These are phyloP conservation scores for Theodoxus fluviatilis DNA, from an alignment of 2,888 invertebrate species.

Conservation along the genomic window DNA sequence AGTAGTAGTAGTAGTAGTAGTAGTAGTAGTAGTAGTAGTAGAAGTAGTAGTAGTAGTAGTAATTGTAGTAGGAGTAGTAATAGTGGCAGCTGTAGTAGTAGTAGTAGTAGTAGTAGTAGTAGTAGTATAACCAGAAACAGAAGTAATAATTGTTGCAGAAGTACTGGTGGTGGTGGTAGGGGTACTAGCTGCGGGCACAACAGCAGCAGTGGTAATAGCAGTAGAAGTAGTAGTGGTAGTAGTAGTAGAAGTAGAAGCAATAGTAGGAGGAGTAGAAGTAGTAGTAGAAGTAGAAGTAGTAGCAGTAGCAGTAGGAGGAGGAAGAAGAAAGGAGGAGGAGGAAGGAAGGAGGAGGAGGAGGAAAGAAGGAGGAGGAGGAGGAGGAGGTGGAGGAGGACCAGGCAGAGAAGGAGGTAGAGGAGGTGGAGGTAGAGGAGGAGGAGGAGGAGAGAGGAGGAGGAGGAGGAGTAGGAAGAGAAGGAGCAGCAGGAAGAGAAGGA, in stretches of 20 bases:
- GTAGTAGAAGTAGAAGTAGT: neutral
- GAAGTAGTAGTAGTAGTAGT: neutral
- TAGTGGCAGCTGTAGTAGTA: neutral
- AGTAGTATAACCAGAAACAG: neutral
- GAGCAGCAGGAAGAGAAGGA: neutral
- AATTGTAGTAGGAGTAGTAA: neutral
- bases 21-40: neutral
- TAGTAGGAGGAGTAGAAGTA: conserved; percentile 1
- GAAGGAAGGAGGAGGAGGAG: no score
- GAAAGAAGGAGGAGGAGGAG: no score
- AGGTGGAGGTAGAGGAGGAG: neutral
- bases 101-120: neutral
- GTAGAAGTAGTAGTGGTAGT: neutral
- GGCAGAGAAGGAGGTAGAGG: no score
- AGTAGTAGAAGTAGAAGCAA: neutral
- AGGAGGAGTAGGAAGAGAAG: no score
- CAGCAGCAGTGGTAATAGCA: neutral
- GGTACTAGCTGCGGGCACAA: neutral
- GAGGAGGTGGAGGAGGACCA: no score
- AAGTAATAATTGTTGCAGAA: no score
- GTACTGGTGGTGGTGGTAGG: neutral
- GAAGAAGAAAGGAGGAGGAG: neutral
- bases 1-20: neutral
- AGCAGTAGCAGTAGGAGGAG: neutral
- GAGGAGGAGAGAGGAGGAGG: neutral